Evolutionary conservation across 2,113 vertebrate genomes (phyloP), one percentile per base, ranked within the genome.

Genomic region (Upupa epops): DNA sequence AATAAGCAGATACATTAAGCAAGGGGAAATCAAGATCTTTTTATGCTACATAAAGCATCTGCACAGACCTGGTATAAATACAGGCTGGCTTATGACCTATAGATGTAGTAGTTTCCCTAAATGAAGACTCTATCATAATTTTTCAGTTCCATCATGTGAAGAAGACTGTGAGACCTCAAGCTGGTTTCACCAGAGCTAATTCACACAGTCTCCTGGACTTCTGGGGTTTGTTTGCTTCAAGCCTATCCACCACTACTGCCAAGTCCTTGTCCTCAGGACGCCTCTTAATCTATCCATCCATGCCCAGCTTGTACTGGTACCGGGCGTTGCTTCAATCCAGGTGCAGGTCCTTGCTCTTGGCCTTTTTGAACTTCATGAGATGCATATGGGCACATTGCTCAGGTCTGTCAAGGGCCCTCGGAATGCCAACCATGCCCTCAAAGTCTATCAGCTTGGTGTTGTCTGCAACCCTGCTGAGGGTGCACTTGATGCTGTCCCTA

Each of bases 1-100:
- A 93, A 83, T 63, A 86, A 92, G 61, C 26, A 79, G 61, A 88
- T 74, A 77, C 24, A 40, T 86, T 74, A 92, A 56, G 29, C 19
- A 63, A 56, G 7, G 11, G 36, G 12, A 11, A n/a, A 17, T 8
- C 2, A 13, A 12, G 0, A 26, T 68, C 42, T 60, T 84, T 82
- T 69, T 49, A 87, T 46, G 34, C 28, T 75, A 51, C n/a, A 37
- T 45, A 46, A 92, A 89, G 55, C 77, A 82, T 68, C 52, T 86
- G 59, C 70, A 60, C 58, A 68, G 36, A 51, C 11, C 69, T 77
- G 87, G 85, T 87, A 65, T 79, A 82, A 72, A 71, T 40, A 45
- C 61, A 46, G 36, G 21, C 79, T 76, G 71, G n/a, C 24, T 83
- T 82, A 37, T 60, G 77, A 46, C 24, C 52, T 54, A 13, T 52